Conservation (phyloP, 2,888 invertebrate species). For the Ichneumoninae sp. region DNA sequence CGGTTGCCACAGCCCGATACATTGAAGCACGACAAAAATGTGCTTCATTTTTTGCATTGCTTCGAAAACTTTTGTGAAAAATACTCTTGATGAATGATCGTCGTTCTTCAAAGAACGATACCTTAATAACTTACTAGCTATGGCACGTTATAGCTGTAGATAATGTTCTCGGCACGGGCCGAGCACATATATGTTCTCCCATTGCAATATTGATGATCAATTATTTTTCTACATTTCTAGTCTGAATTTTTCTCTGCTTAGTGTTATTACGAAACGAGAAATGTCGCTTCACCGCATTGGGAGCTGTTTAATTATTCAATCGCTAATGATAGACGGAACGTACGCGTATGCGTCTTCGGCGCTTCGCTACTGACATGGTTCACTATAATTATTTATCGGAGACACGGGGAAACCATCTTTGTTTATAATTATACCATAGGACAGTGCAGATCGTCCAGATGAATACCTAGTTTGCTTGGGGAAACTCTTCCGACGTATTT, state of each 20-base stretch:
- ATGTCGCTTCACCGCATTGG: not conserved
- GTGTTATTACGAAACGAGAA: not conserved
- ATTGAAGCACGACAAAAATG: conserved; percentile 34
- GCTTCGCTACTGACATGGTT: not conserved
- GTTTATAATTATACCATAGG: not conserved
- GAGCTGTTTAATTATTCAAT: not conserved
- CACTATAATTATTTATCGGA: not conserved
- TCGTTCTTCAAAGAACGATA: not conserved
- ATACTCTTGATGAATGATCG: not conserved
- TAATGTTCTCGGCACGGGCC: not conserved
- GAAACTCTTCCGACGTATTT: not conserved
- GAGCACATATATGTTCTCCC: not conserved
- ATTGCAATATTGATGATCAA: not conserved
- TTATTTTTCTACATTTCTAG: not conserved
- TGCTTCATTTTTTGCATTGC: conserved; percentile 13
- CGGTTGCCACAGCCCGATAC: conserved; percentile 64
- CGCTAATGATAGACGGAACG: not conserved
- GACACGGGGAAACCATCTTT: no score
- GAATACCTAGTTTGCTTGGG: not conserved
- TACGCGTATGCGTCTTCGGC: not conserved
- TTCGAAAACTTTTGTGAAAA: not conserved
- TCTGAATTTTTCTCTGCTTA: not conserved
- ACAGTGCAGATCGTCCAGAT: not conserved
- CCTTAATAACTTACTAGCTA: not conserved
- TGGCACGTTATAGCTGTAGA: not conserved